A percentile compares a stretch with the other conserved stretches of the same genome.
Evolutionary conservation across 2,888 invertebrate genomes (phyloP).

Genomic region (Gymnosoma rotundatum): DNA sequence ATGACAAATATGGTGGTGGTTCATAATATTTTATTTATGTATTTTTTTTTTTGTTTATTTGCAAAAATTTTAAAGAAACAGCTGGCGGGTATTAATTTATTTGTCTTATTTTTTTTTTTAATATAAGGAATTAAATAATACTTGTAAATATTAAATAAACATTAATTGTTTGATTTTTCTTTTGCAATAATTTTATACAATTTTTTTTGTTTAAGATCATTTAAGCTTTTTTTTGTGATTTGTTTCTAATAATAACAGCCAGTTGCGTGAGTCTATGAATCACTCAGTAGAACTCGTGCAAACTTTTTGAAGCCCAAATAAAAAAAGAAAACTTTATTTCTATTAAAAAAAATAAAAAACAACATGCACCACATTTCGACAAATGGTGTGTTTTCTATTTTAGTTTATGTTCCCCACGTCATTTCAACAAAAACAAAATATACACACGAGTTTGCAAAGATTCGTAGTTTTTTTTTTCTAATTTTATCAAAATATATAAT

Average conservation of each 20-base stretch:
- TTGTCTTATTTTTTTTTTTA: conserved; percentile 16
- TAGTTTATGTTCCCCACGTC: conserved; percentile 63
- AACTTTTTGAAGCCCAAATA: conserved; percentile 5
- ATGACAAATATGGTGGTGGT: conserved; percentile 64
- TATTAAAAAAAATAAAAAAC: conserved; percentile 1
- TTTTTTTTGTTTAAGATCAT: conserved; percentile 33
- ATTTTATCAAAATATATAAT: conserved; percentile 24
- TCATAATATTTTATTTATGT: conserved; percentile 27
- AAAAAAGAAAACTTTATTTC: conserved; percentile 29
- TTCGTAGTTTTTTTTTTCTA: conserved; percentile 5
- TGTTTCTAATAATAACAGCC: conserved; percentile 33
- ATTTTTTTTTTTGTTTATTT: neutral
- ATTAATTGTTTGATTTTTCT: conserved; percentile 40
- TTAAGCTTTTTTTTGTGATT: conserved; percentile 21
- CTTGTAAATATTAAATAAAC: conserved; percentile 56
- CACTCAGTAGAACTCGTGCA: conserved; percentile 53
- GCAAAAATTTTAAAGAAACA: conserved; percentile 9
- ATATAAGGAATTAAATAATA: conserved; percentile 47
- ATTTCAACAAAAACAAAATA: conserved; percentile 43
- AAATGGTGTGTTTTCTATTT: conserved; percentile 60
- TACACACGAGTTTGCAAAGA: conserved; percentile 17
- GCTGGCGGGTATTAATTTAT: conserved; percentile 17
- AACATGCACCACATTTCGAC: conserved; percentile 32
- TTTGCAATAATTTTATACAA: conserved; percentile 28
- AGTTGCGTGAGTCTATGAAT: conserved; percentile 71